Percentiles rank a stretch among this genome's conserved stretches.
phyloP scores from a whole-genome alignment of 2,797 vertebrate genomes.

The Enoplosus armatus region DNA sequence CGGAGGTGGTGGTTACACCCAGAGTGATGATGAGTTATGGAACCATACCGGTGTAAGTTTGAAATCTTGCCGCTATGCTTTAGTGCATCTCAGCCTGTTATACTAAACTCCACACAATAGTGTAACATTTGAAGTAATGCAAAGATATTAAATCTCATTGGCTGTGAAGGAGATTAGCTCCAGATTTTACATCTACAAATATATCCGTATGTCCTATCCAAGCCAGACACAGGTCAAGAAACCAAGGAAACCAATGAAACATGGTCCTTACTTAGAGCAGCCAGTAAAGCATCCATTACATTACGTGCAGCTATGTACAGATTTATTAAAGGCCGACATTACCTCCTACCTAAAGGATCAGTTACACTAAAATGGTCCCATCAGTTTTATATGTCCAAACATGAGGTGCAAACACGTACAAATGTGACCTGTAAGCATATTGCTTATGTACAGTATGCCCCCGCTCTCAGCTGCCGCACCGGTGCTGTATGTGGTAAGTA shows the following conservation, averaged over 20 bases:
- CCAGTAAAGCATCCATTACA: not conserved
- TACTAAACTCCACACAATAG: not conserved
- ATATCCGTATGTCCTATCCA: not conserved
- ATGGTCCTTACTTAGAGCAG: constrained; percentile 22
- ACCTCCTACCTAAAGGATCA: not conserved
- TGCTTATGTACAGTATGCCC: not conserved
- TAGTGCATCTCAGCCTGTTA: not conserved
- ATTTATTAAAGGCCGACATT: constrained; percentile 9
- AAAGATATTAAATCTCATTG: constrained; percentile 1
- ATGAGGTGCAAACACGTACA: not conserved
- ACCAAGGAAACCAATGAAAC: constrained; percentile 5
- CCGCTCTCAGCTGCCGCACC: constrained; percentile 34
- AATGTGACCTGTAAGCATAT: not conserved
- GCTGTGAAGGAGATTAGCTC: not conserved
- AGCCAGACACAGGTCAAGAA: constrained; percentile 8
- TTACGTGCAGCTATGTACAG: not conserved
- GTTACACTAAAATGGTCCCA: not conserved
- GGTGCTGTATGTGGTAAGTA: constrained; percentile 31
- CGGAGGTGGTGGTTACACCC: not conserved
- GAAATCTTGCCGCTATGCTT: constrained; percentile 10
- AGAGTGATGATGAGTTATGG: not conserved
- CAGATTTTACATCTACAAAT: constrained; percentile 7
- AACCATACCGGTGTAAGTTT: not conserved
- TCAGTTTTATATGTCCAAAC: constrained; percentile 18
- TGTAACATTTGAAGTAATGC: not conserved